Evolutionary conservation across 1,140 invertebrate genomes (phyloP), one percentile per base, ranked within the genome.

Genomic region (Zaprionus taronus): DNA sequence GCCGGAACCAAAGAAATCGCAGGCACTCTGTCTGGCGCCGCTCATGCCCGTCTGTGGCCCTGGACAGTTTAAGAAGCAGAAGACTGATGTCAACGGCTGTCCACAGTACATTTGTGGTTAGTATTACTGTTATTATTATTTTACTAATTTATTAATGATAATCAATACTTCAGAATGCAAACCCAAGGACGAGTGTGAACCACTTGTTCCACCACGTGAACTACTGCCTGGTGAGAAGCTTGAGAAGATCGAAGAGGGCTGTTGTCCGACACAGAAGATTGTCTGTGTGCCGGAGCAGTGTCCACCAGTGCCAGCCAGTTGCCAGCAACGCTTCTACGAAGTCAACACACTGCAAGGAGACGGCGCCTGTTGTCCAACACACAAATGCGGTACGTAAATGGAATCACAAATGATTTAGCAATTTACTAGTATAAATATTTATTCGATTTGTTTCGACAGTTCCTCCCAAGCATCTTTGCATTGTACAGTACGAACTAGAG

Each of bases 41-140:
- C 93, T 95, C 71, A 94, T 95, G 85, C 94, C 95, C n/a, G 91
- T 94, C 15, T 97, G 96, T 80, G 95, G 95, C 2, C 95, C 93
- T 68, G 96, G 95, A 2, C 96, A 97, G 90, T 93, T 94, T 1
- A 93, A 95, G 66, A 96, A 96, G 85, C 87, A 95, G 34, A 95
- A 95, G 57, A 95, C 92, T 1, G 94, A 93, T 57, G 36, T 93
- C 4, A 93, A 95, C 80, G 95, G 95, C 44, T 96, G 96, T 90
- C 94, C 94, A 26, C 94, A 95, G 80, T 96, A 95, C 76, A 94
- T 96, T 72, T 97, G 96, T 80, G 94, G 96, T 96, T 91, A 87
- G 94, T 91, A 17, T 64, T 12, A 31, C 9, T 47, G 47, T 15
- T 11, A 36, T 24, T 26, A 12, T 1, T 28, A 12, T 1, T 47